Evolutionary conservation across 1,140 invertebrate genomes (phyloP).

Genomic region (Hyles vespertilio): DNA sequence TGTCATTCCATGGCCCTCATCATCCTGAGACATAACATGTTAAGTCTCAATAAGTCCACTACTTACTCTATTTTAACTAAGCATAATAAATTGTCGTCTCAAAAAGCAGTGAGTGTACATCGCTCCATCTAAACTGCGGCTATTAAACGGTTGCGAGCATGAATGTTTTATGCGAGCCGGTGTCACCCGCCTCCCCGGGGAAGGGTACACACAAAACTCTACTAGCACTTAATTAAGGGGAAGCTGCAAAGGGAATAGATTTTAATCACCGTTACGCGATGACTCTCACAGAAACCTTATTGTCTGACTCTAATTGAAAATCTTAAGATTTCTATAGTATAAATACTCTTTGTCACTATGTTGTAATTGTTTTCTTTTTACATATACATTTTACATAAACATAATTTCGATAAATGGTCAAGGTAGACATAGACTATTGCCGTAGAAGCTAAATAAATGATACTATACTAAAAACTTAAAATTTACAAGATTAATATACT

Average conservation of each 20-base stretch:
- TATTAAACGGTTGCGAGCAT: slow-evolving; percentile 57
- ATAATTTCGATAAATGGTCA: no score
- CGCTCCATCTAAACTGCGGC: slow-evolving; percentile 47
- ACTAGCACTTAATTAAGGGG: slow-evolving; percentile 64
- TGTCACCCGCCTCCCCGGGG: slow-evolving; percentile 47
- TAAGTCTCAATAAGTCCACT: no score
- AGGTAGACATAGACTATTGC: no score
- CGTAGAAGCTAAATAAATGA: no score
- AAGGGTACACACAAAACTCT: slow-evolving; percentile 56
- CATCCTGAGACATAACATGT: no score
- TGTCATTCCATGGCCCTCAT: no score
- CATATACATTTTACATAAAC: no score
- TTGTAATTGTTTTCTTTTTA: no score
- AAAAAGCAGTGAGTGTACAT: slow-evolving; percentile 25
- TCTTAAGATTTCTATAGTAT: not conserved
- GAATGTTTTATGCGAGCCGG: slow-evolving; percentile 57
- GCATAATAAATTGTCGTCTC: not conserved
- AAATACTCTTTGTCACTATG: no score
- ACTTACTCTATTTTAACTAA: not conserved
- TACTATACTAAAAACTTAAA: no score
- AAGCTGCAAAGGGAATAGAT: slow-evolving; percentile 50
- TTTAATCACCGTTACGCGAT: slow-evolving; percentile 56
- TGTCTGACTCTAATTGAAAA: slow-evolving; percentile 38
- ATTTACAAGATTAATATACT: no score
- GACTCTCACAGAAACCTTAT: slow-evolving; percentile 32